These are phyloP conservation scores for Anodontia alba DNA, from an alignment of 2,888 invertebrate species.

Conservation along the genomic window DNA sequence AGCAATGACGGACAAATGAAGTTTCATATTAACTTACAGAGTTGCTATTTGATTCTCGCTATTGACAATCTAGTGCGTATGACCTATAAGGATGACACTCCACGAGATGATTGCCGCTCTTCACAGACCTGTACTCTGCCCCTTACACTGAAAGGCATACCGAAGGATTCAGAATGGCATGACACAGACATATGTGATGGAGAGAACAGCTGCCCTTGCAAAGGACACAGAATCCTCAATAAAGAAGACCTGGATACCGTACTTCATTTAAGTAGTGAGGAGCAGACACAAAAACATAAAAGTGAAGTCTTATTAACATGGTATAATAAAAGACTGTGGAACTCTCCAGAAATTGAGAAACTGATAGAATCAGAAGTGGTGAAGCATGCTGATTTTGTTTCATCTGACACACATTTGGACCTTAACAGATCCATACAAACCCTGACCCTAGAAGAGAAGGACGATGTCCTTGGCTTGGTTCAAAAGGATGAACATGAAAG, in stretches of 20 bases:
- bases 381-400: neutral
- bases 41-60: conserved; percentile 40
- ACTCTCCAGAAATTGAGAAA: neutral
- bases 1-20: neutral
- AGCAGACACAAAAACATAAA: too few species aligned
- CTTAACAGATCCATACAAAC: too few species aligned
- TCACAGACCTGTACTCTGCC: conserved; percentile 49
- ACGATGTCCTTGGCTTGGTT: neutral
- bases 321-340: neutral
- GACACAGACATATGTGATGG: neutral
- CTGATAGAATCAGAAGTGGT: neutral
- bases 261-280: neutral
- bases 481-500: neutral
- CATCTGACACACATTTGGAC: neutral
- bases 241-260: neutral
- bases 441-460: neutral
- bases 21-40: neutral
- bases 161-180: neutral
- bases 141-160: conserved; percentile 45
- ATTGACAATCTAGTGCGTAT: conserved; percentile 40
- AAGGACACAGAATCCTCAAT: neutral
- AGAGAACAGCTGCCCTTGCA: neutral
- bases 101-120: conserved; percentile 31
- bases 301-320: neutral
- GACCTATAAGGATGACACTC: conserved; percentile 24